Base-by-base conservation (phyloP, 1,140 invertebrate genomes). In the Sycophaga agraensis region DNA sequence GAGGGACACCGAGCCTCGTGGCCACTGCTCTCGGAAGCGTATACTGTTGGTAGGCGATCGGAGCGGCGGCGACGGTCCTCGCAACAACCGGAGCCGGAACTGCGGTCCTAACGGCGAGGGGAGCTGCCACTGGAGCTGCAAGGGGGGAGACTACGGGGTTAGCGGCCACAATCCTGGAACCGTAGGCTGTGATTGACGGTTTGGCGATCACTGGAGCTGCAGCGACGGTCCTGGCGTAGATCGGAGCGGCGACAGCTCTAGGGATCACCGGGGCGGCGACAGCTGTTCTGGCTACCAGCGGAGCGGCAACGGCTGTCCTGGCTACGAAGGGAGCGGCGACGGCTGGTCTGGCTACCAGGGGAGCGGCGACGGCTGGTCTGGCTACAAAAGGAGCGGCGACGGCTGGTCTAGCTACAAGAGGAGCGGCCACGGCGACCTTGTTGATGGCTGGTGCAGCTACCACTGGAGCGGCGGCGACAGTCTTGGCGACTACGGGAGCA, bases 361-460 rank as follows among this genome's bases (percentile, higher is more conserved):
- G 45, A 55, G 60, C 62, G 50, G 60, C 64, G 16, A 63, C 43
- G 16, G 64, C 61, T 6, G 51, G 35, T 7, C 40, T 43, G 16
- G 56, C 46, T 2, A 68, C 66, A 19, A 66, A 1, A 8, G 59
- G 31, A 43, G 45, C 55, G 7, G 57, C 63, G 4, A 61, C 9
- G 0, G 66, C 63, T 2, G 64, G 28, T 8, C 11, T 45, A 22
- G 59, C 58, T 31, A 68, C 62, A 11, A 31, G 28, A 22, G 60
- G 53, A 4, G 59, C 45, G 8, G 54, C 42, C 21, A 56, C 62
- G 28, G 68, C 64, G 34, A 67, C 50, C 12, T 68, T 66, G 19
- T 70, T 69, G 1, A 78, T 67, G 12, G 66, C 53, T 43, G 84
- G 82, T 14, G 69, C 64, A 2, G 26, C 4, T 16, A 67, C 1